A percentile compares a stretch with the other conserved stretches of the same genome.
These are phyloP conservation scores for Hetaerina titia DNA, from an alignment of 2,888 invertebrate genomes.

Conservation along the genomic window DNA sequence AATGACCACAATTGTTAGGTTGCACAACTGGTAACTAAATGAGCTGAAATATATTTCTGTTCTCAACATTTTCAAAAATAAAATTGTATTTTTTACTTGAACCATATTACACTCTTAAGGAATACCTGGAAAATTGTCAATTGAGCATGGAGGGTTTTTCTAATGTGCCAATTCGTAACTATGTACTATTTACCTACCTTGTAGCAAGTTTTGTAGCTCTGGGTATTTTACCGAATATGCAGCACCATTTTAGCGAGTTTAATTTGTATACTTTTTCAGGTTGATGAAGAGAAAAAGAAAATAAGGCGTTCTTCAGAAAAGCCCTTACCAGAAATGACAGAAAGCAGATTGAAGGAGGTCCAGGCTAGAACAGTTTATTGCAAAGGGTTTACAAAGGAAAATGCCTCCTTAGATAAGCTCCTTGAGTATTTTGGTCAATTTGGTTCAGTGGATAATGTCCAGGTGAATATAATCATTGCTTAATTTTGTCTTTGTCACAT, in stretches of 20 bases:
- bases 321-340: slow-evolving; percentile 90
- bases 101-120: no score
- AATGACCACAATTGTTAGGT: no score
- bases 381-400: slow-evolving; percentile 90
- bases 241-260: neutral
- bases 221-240: no score
- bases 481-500: neutral
- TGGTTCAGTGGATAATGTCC: slow-evolving; percentile 85
- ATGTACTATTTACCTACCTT: no score
- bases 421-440: slow-evolving; percentile 85
- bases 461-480: slow-evolving; percentile 71
- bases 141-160: no score
- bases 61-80: no score
- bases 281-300: slow-evolving; percentile 85
- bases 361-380: slow-evolving; percentile 89
- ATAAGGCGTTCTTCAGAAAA: slow-evolving; percentile 86
- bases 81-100: no score
- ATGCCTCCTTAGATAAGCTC: slow-evolving; percentile 84
- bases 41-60: no score
- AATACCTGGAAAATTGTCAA: no score
- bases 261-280: slow-evolving; percentile 76
- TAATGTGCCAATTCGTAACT: no score
- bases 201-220: no score
- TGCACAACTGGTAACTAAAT: no score
- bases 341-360: slow-evolving; percentile 89